These are phyloP conservation scores for Melitaea cinxia DNA, from an alignment of 1,140 invertebrate species.

Conservation along the genomic window DNA sequence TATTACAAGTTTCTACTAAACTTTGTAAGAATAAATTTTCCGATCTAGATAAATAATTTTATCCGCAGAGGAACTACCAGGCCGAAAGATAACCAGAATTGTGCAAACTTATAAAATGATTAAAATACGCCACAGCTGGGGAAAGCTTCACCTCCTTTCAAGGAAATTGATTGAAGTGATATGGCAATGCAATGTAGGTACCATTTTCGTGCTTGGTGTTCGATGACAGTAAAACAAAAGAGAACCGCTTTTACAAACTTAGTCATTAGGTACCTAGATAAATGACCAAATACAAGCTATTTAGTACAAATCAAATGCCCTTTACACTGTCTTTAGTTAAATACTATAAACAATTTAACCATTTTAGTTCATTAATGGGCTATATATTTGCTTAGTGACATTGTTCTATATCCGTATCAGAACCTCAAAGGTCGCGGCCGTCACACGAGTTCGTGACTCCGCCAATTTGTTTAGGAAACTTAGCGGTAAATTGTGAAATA, in stretches of 20 bases:
- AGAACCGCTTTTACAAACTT: neutral
- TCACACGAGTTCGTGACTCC: slow-evolving; percentile 69
- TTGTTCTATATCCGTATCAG: slow-evolving; percentile 47
- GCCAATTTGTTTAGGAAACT: slow-evolving; percentile 64
- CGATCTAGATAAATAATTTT: too few species aligned
- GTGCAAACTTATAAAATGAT: too few species aligned
- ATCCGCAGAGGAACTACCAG: too few species aligned
- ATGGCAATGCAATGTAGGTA: neutral
- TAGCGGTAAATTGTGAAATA: slow-evolving; percentile 60
- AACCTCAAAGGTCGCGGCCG: slow-evolving; percentile 52
- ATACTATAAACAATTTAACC: slow-evolving; percentile 13
- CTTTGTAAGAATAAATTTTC: too few species aligned
- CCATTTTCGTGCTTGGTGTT: neutral
- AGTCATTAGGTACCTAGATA: neutral
- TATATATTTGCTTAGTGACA: slow-evolving; percentile 42
- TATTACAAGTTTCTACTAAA: too few species aligned
- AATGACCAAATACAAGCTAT: slow-evolving; percentile 3
- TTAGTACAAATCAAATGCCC: neutral
- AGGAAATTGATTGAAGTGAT: too few species aligned
- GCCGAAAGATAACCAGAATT: too few species aligned
- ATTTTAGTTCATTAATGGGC: slow-evolving; percentile 22
- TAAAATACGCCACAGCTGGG: too few species aligned
- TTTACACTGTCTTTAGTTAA: slow-evolving; percentile 14
- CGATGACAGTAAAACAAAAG: neutral
- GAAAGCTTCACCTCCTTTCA: too few species aligned